Conservation (phyloP, 1,140 invertebrate genomes). For the Drosophila burlai region DNA sequence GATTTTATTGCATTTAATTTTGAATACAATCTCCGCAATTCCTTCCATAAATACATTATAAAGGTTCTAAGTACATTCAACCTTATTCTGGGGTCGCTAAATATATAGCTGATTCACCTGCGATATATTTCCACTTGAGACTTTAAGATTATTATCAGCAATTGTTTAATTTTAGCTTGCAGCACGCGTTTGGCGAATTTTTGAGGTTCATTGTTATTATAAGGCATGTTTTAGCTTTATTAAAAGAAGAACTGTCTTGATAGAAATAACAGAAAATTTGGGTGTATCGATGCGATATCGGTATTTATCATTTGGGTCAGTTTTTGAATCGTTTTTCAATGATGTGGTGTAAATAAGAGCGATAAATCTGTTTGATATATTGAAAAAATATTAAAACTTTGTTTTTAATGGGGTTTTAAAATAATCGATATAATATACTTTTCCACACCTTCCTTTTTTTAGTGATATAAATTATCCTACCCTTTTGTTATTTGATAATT, state of each 20-base stretch:
- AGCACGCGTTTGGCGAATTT: slow-evolving; percentile 16
- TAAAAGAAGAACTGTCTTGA: background rate
- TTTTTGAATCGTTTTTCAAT: background rate
- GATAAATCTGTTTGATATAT: background rate
- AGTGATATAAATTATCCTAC: too few species aligned
- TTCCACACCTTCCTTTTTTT: too few species aligned
- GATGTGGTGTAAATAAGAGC: background rate
- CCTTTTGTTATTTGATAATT: too few species aligned
- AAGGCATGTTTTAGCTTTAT: background rate
- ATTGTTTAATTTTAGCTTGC: slow-evolving; percentile 15
- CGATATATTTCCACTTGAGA: background rate
- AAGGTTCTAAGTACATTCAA: slow-evolving; percentile 1
- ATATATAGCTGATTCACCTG: slow-evolving; percentile 13
- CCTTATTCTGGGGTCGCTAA: background rate
- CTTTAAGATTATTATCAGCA: slow-evolving; percentile 12
- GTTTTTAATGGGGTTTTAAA: background rate
- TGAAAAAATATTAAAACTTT: background rate
- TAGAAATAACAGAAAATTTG: background rate
- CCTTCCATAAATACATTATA: background rate
- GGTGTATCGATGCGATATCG: background rate
- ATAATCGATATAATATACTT: background rate
- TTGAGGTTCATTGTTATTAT: slow-evolving; percentile 12
- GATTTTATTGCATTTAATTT: background rate
- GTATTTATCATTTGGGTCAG: background rate
- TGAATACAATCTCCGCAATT: background rate